Evolutionary conservation across 2,888 invertebrate genomes (phyloP).

Genomic region (Eudasyphora cyanicolor): DNA sequence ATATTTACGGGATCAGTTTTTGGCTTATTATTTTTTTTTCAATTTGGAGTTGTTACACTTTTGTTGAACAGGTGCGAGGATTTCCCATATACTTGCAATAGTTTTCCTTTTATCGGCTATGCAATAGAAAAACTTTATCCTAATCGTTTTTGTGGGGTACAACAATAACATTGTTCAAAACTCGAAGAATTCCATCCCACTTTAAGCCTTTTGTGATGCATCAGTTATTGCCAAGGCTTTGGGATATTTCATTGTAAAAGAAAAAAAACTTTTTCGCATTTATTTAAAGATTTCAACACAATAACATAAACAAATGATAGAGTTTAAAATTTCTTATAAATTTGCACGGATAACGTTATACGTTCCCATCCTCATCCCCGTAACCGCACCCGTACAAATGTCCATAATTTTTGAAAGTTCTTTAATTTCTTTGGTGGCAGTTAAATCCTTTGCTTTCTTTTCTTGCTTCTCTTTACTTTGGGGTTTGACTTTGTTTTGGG

Average conservation of each 20-base stretch:
- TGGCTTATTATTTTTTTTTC: too few species aligned
- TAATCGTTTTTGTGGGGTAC: too few species aligned
- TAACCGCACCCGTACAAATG: not conserved
- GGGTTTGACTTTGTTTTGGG: not conserved
- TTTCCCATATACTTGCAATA: too few species aligned
- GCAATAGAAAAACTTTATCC: too few species aligned
- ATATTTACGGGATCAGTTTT: too few species aligned
- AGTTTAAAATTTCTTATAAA: not conserved
- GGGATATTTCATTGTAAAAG: slow-evolving; percentile 26
- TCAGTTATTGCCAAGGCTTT: slow-evolving; percentile 59
- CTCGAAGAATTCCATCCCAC: not conserved
- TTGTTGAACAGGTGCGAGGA: too few species aligned
- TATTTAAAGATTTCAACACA: too few species aligned
- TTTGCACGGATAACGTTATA: not conserved
- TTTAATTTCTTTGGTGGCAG: not conserved
- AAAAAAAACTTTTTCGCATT: slow-evolving; percentile 30
- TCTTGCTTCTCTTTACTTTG: not conserved
- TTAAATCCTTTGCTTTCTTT: not conserved
- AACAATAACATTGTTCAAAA: not conserved
- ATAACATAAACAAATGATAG: not conserved
- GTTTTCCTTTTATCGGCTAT: too few species aligned
- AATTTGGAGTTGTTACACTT: too few species aligned
- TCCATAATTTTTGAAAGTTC: slow-evolving; percentile 1
- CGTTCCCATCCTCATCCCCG: too few species aligned
- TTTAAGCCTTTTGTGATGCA: slow-evolving; percentile 56